Evolutionary conservation across 1,140 invertebrate species (phyloP).

Genomic region (Camponotus floridanus): DNA sequence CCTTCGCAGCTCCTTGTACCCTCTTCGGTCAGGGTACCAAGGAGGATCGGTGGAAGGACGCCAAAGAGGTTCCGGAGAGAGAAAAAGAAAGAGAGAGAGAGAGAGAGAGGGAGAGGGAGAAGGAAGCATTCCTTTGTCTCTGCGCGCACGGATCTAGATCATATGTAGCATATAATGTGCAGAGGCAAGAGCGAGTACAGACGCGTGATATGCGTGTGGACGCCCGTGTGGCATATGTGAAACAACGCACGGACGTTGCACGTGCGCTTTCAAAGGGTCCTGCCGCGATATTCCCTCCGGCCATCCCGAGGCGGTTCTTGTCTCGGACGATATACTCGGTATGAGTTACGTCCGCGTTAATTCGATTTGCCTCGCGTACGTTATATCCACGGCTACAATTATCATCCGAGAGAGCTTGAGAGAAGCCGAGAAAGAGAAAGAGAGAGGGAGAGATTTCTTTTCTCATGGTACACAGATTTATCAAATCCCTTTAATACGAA

Average conservation of each 20-base stretch:
- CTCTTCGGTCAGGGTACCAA: constrained; percentile 78
- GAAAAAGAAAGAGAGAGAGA: constrained; percentile 69
- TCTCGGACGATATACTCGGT: constrained; percentile 58
- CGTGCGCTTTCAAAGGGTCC: constrained; percentile 51
- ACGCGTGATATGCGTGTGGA: constrained; percentile 63
- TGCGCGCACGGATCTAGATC: constrained; percentile 81
- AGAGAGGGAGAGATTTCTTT: background rate
- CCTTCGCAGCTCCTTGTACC: constrained; percentile 75
- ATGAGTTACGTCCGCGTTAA: constrained; percentile 62
- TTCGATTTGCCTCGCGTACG: constrained; percentile 57
- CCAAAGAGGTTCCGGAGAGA: constrained; percentile 62
- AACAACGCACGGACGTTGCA: constrained; percentile 28
- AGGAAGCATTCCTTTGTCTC: constrained; percentile 85
- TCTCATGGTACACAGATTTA: no score
- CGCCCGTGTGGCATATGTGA: background rate
- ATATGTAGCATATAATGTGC: constrained; percentile 76
- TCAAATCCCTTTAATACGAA: no score
- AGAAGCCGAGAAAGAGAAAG: background rate
- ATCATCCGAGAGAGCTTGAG: constrained; percentile 41
- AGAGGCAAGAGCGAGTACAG: constrained; percentile 37
- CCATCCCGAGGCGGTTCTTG: constrained; percentile 47
- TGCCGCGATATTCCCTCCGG: constrained; percentile 52
- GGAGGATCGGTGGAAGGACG: constrained; percentile 78
- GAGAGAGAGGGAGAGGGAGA: constrained; percentile 48
- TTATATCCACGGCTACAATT: constrained; percentile 54